Percentiles rank a stretch among this genome's conserved stretches.
Conservation (phyloP, 2,113 vertebrate genomes). For the Nansenia antarctica region DNA sequence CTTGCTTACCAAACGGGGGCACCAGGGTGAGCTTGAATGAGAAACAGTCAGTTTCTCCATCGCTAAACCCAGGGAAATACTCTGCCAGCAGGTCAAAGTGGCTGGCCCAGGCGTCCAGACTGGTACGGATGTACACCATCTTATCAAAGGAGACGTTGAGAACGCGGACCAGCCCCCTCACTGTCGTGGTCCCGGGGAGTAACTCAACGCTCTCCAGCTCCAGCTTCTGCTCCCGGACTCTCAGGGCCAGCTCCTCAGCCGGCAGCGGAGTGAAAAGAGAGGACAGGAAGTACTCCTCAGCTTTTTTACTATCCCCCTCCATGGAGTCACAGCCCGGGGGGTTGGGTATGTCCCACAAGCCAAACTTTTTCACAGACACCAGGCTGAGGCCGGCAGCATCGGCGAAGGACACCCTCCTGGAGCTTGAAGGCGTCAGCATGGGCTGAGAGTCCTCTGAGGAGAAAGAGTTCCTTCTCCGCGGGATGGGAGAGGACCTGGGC, state of each 20-base stretch:
- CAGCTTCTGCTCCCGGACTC: conserved; percentile 82
- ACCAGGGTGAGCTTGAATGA: conserved; percentile 87
- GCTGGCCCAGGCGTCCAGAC: conserved; percentile 86
- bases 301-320: conserved; percentile 63
- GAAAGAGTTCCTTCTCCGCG: conserved; percentile 61
- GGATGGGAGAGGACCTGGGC: conserved; percentile 71
- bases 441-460: conserved; percentile 62
- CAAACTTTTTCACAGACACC: conserved; percentile 91
- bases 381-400: conserved; percentile 89
- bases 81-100: conserved; percentile 92
- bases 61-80: conserved; percentile 83
- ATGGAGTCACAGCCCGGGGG: conserved; percentile 39
- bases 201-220: conserved; percentile 81
- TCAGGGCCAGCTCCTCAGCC: conserved; percentile 77
- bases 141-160: conserved; percentile 91
- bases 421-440: conserved; percentile 49
- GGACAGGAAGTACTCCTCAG: conserved; percentile 80
- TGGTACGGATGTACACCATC: conserved; percentile 85
- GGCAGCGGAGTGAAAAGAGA: conserved; percentile 77
- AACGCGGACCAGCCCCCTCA: conserved; percentile 87
- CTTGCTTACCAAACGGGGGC: conserved; percentile 82
- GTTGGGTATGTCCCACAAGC: conserved; percentile 78
- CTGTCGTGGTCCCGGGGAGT: conserved; percentile 78
- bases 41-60: conserved; percentile 85
- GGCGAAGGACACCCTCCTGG: conserved; percentile 93